These are phyloP conservation scores for Malurus melanocephalus DNA, from an alignment of 2,113 vertebrate species.

Conservation along the genomic window DNA sequence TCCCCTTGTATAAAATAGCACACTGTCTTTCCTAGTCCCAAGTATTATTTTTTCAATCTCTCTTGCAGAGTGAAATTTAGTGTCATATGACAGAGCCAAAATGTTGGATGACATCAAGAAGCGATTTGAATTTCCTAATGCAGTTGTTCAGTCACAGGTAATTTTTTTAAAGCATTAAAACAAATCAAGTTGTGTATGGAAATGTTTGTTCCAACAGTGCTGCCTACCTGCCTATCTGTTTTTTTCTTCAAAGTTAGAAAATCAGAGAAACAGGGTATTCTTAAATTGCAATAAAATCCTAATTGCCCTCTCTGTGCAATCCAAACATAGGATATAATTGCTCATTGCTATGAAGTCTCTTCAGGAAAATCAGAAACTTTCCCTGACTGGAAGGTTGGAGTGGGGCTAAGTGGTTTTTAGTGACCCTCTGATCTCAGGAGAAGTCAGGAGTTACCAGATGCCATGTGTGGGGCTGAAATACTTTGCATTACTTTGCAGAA, in stretches of 20 bases:
- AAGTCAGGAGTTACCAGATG: neutral
- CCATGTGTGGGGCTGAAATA: neutral
- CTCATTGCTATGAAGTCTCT: neutral
- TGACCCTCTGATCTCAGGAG: neutral
- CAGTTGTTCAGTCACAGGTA: slow-evolving; percentile 90
- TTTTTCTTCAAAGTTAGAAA: neutral
- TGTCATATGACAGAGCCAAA: slow-evolving; percentile 28
- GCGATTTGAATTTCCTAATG: slow-evolving; percentile 88
- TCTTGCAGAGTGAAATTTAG: slow-evolving; percentile 49
- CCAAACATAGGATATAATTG: neutral
- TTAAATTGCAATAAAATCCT: neutral
- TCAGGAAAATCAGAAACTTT: neutral
- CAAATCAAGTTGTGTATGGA: neutral
- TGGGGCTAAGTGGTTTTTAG: neutral
- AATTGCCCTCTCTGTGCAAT: neutral
- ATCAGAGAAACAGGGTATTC: neutral
- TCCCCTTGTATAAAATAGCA: neutral
- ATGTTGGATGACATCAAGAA: slow-evolving; percentile 85
- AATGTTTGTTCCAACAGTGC: neutral
- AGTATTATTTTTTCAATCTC: slow-evolving; percentile 19
- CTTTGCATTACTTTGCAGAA: neutral
- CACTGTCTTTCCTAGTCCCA: neutral
- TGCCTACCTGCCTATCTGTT: neutral
- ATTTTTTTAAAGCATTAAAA: slow-evolving; percentile 13
- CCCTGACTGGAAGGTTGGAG: neutral